A percentile compares a stretch with the other conserved stretches of the same genome.
phyloP scores from a whole-genome alignment of 1,140 invertebrate genomes.

The Cherax quadricarinatus region DNA sequence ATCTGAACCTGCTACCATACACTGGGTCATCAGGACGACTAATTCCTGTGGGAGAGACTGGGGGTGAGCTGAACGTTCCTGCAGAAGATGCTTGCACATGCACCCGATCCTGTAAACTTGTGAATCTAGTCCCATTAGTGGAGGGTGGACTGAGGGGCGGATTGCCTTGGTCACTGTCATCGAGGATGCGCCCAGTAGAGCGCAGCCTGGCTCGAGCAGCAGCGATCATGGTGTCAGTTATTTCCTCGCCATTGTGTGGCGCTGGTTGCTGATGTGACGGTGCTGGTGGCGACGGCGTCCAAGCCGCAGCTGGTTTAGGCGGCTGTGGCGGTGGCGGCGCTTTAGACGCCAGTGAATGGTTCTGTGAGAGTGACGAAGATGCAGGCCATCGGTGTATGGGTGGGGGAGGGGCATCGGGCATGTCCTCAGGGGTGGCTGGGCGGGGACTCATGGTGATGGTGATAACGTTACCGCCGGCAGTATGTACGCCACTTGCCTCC shows the following conservation, averaged over 20 bases:
- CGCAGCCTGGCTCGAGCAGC: slow-evolving; percentile 66
- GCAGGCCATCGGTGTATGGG: slow-evolving; percentile 8
- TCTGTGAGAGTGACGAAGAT: slow-evolving; percentile 4
- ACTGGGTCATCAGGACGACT: slow-evolving; percentile 42
- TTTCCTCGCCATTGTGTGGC: slow-evolving; percentile 42
- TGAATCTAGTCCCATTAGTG: slow-evolving; percentile 20
- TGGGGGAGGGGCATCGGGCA: slow-evolving; percentile 41
- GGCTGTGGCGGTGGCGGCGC: slow-evolving; percentile 60
- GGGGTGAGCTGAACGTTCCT: slow-evolving; percentile 36
- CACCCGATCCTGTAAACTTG: slow-evolving; percentile 2
- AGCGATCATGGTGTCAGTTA: slow-evolving; percentile 65
- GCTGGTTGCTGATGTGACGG: slow-evolving; percentile 21
- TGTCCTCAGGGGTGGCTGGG: slow-evolving; percentile 64
- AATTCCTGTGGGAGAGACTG: slow-evolving; percentile 41
- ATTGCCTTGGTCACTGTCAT: slow-evolving; percentile 52
- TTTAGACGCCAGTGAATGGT: slow-evolving; percentile 11
- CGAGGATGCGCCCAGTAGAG: slow-evolving; percentile 65
- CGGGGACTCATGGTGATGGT: slow-evolving; percentile 72
- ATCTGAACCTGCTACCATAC: slow-evolving; percentile 56
- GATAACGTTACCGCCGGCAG: slow-evolving; percentile 67
- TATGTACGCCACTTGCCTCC: slow-evolving; percentile 57
- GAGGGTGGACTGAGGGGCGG: slow-evolving; percentile 46
- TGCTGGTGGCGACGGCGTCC: slow-evolving; percentile 26
- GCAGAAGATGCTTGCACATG: not conserved
- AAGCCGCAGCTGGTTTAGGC: slow-evolving; percentile 53